Percentiles rank a stretch among this genome's conserved stretches.
Conservation (phyloP, 1,140 invertebrate genomes). For the Atopsyche davidsoni region DNA sequence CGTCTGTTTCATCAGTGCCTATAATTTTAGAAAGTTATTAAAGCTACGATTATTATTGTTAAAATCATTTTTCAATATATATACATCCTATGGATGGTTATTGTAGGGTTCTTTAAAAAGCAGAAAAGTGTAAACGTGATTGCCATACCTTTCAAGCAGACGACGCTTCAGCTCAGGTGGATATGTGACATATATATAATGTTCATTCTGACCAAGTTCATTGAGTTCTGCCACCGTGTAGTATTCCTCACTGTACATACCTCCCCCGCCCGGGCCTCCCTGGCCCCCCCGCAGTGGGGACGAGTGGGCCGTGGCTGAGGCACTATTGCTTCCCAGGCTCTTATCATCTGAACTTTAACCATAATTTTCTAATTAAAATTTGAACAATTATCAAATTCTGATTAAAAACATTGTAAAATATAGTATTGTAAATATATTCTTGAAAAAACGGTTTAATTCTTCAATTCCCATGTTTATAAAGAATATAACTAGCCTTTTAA, state of each 20-base stretch:
- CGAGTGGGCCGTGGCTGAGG: constrained; percentile 56
- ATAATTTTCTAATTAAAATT: no score
- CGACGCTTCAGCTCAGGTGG: constrained; percentile 75
- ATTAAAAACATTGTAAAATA: no score
- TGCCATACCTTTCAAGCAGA: constrained; percentile 67
- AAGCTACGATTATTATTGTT: constrained; percentile 12
- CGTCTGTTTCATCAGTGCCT: no score
- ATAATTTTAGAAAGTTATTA: background rate
- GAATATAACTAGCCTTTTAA: no score
- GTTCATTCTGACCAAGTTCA: constrained; percentile 53
- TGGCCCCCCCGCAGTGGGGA: constrained; percentile 50
- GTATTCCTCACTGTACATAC: constrained; percentile 40
- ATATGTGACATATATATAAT: constrained; percentile 81
- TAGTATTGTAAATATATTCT: no score
- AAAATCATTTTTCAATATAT: background rate
- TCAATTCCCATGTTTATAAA: no score
- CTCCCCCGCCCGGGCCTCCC: constrained; percentile 35
- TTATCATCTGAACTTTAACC: constrained; percentile 59
- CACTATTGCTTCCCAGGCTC: constrained; percentile 55
- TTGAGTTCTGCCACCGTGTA: constrained; percentile 39
- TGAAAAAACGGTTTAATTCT: no score
- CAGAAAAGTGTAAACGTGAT: constrained; percentile 36
- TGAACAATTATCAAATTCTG: no score
- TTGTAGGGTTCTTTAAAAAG: constrained; percentile 20
- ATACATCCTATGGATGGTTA: background rate